Percentiles rank a stretch among this genome's conserved stretches.
These are phyloP conservation scores for Drosophila villosipedis DNA, from an alignment of 2,888 invertebrate species.

Conservation along the genomic window DNA sequence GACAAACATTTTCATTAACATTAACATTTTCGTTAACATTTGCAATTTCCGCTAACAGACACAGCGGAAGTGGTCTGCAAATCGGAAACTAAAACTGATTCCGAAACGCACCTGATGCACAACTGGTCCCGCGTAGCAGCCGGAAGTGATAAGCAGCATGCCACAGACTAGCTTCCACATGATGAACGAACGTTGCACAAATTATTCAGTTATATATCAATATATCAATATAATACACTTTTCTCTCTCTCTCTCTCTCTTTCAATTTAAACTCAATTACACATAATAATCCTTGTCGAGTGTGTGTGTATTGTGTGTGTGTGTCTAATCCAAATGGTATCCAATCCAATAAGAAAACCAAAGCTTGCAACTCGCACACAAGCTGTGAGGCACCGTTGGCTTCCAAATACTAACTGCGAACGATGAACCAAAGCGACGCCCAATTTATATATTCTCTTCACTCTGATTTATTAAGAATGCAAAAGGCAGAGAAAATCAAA, in stretches of 20 bases:
- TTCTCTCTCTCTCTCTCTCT: slow-evolving; percentile 1
- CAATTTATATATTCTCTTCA: slow-evolving; percentile 86
- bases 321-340: slow-evolving; percentile 46
- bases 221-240: slow-evolving; percentile 15
- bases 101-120: slow-evolving; percentile 81
- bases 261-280: slow-evolving; percentile 36
- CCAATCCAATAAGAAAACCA: slow-evolving; percentile 64
- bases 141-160: slow-evolving; percentile 74
- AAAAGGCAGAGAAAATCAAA: slow-evolving; percentile 83
- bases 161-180: slow-evolving; percentile 82
- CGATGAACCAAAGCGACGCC: slow-evolving; percentile 82
- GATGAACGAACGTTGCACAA: slow-evolving; percentile 23
- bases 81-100: slow-evolving; percentile 17
- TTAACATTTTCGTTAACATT: slow-evolving; percentile 56
- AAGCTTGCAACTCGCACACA: slow-evolving; percentile 84
- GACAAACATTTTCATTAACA: slow-evolving; percentile 63
- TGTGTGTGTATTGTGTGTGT: slow-evolving; percentile 19
- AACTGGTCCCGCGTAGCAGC: slow-evolving; percentile 82
- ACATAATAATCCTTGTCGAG: slow-evolving; percentile 71
- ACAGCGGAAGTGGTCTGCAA: slow-evolving; percentile 65
- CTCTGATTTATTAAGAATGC: slow-evolving; percentile 86
- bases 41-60: slow-evolving; percentile 65
- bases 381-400: slow-evolving; percentile 85
- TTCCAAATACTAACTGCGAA: slow-evolving; percentile 85
- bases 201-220: slow-evolving; percentile 39